Evolutionary conservation across 2,113 vertebrate species (phyloP).

Genomic region (Rhagologus leucostigma): DNA sequence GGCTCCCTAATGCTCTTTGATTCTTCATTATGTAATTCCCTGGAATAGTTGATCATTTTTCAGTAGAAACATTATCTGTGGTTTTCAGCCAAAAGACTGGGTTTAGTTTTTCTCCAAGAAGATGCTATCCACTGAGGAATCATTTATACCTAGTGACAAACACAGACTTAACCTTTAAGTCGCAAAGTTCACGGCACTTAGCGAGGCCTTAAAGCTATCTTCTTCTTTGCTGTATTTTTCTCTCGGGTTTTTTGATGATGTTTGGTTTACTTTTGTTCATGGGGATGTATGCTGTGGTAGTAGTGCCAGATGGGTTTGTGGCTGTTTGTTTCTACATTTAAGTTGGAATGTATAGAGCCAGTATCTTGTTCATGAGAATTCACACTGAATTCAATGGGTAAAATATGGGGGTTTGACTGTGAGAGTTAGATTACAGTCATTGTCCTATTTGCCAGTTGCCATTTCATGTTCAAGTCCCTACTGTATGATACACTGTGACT

Average conservation of each 20-base stretch:
- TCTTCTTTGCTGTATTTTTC: not conserved
- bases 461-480: not conserved
- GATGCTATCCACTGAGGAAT: not conserved
- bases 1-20: not conserved
- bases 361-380: not conserved
- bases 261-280: not conserved
- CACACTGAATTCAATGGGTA: not conserved
- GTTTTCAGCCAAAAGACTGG: not conserved
- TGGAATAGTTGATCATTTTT: not conserved
- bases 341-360: not conserved
- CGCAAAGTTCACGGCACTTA: not conserved
- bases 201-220: not conserved
- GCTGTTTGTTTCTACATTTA: not conserved
- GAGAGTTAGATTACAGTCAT: not conserved
- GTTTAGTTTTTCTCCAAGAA: not conserved
- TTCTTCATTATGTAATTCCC: not conserved
- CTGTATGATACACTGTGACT: not conserved
- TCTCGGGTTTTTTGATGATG: not conserved
- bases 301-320: not conserved
- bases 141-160: not conserved
- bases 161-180: not conserved
- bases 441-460: not conserved
- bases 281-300: not conserved
- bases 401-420: not conserved
- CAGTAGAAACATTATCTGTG: not conserved